Evolutionary conservation across 2,888 invertebrate genomes (phyloP).

Genomic region (Tachina grossa): DNA sequence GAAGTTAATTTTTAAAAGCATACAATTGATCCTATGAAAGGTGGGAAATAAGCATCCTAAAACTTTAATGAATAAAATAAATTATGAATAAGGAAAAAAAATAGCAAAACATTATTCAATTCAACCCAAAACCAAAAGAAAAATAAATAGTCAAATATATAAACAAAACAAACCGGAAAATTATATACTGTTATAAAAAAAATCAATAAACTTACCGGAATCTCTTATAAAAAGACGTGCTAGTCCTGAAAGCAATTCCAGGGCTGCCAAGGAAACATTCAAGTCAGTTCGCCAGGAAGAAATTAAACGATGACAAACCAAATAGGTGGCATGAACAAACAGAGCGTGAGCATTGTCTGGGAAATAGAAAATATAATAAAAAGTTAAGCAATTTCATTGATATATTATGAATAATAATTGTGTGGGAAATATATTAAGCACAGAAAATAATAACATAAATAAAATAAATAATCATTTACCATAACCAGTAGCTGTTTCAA

Average conservation of each 20-base stretch:
- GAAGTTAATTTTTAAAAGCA: slow-evolving; percentile 2
- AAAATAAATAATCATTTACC: slow-evolving; percentile 79
- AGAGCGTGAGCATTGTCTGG: slow-evolving; percentile 93
- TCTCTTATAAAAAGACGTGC: slow-evolving; percentile 94
- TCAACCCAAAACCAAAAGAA: slow-evolving; percentile 66
- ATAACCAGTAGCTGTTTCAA: slow-evolving; percentile 81
- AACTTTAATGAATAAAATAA: slow-evolving; percentile 7
- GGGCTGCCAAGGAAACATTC: slow-evolving; percentile 95
- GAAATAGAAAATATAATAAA: slow-evolving; percentile 66
- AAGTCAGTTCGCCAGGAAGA: slow-evolving; percentile 98
- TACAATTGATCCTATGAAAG: background rate
- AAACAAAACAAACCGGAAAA: slow-evolving; percentile 60
- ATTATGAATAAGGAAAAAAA: slow-evolving; percentile 1
- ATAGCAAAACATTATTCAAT: slow-evolving; percentile 33
- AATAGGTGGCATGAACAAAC: slow-evolving; percentile 95
- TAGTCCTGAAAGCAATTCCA: slow-evolving; percentile 94
- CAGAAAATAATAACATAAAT: slow-evolving; percentile 66
- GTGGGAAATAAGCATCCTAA: background rate
- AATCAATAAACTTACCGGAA: slow-evolving; percentile 86
- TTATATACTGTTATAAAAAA: slow-evolving; percentile 16
- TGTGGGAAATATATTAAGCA: slow-evolving; percentile 30
- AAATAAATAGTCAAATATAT: slow-evolving; percentile 43
- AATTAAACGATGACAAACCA: slow-evolving; percentile 96
- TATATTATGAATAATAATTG: background rate
- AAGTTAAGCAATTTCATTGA: slow-evolving; percentile 4